These are phyloP conservation scores for Cyprinella venusta DNA, from an alignment of 2,797 vertebrate genomes.

Conservation along the genomic window DNA sequence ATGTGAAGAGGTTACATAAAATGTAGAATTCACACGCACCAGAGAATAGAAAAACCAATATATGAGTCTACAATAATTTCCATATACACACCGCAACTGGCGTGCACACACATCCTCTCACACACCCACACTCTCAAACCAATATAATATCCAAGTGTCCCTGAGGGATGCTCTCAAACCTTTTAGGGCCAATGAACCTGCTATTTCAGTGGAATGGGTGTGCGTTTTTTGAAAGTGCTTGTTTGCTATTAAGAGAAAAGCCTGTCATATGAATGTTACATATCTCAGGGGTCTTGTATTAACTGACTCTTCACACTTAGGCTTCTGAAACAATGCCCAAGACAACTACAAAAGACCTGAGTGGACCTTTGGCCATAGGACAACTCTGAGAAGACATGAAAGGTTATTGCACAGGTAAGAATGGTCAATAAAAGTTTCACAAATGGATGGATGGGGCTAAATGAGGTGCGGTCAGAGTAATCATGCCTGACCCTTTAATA, in stretches of 20 bases:
- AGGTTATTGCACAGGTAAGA: slow-evolving; percentile 28
- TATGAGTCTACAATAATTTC: slow-evolving; percentile 28
- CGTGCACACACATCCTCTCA: slow-evolving; percentile 28
- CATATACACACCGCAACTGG: slow-evolving; percentile 25
- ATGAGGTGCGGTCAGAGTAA: slow-evolving; percentile 60
- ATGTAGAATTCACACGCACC: neutral
- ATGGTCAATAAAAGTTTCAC: slow-evolving; percentile 31
- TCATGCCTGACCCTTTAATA: slow-evolving; percentile 65
- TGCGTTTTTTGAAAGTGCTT: slow-evolving; percentile 37
- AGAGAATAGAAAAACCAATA: slow-evolving; percentile 41
- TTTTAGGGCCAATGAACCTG: slow-evolving; percentile 49
- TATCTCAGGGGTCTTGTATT: slow-evolving; percentile 56
- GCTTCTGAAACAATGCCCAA: slow-evolving; percentile 29
- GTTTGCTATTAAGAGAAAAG: slow-evolving; percentile 54
- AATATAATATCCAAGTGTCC: slow-evolving; percentile 49
- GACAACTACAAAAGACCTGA: slow-evolving; percentile 14
- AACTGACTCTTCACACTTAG: slow-evolving; percentile 37
- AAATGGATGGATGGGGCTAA: slow-evolving; percentile 53
- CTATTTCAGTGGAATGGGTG: slow-evolving; percentile 44
- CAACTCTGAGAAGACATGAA: slow-evolving; percentile 46
- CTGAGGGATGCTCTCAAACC: slow-evolving; percentile 44
- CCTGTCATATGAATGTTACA: slow-evolving; percentile 52
- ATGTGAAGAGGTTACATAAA: neutral
- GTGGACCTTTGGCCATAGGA: slow-evolving; percentile 10
- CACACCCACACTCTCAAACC: slow-evolving; percentile 38